These are phyloP conservation scores for Platypus cylindrus DNA, from an alignment of 2,888 invertebrate genomes.

Conservation along the genomic window DNA sequence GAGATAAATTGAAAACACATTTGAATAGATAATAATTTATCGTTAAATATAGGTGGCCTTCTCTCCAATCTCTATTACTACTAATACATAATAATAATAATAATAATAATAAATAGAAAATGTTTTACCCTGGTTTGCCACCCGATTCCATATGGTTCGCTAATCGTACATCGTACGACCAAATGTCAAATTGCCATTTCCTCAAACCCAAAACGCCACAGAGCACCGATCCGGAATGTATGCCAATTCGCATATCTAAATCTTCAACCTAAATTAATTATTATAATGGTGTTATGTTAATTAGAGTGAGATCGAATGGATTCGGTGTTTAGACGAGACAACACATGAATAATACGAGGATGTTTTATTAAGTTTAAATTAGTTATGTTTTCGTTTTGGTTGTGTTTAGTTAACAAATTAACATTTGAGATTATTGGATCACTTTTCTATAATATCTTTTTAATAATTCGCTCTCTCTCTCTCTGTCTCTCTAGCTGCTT, in stretches of 20 bases:
- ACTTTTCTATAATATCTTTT: too few relatives aligned
- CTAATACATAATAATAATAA: background rate
- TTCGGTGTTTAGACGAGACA: background rate
- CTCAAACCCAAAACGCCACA: constrained; percentile 89
- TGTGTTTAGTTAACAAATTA: too few relatives aligned
- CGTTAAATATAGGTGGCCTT: background rate
- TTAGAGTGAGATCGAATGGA: background rate
- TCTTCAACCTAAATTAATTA: constrained; percentile 61
- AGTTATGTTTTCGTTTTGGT: too few relatives aligned
- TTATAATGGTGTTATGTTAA: background rate
- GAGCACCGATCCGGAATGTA: constrained; percentile 90
- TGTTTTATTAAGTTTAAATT: too few relatives aligned
- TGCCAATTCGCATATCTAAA: constrained; percentile 94
- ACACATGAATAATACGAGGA: too few relatives aligned
- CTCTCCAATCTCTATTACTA: background rate
- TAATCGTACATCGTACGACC: constrained; percentile 90
- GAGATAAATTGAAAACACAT: background rate
- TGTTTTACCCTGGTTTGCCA: constrained; percentile 88
- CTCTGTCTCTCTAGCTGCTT: too few relatives aligned
- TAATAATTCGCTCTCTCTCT: too few relatives aligned
- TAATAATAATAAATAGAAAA: too few relatives aligned
- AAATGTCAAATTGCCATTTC: constrained; percentile 90
- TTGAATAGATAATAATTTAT: background rate
- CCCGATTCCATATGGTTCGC: constrained; percentile 97
- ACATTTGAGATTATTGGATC: too few relatives aligned